These are phyloP conservation scores for Damaliscus lunatus DNA, from an alignment of 2,113 vertebrate species.

Conservation along the genomic window DNA sequence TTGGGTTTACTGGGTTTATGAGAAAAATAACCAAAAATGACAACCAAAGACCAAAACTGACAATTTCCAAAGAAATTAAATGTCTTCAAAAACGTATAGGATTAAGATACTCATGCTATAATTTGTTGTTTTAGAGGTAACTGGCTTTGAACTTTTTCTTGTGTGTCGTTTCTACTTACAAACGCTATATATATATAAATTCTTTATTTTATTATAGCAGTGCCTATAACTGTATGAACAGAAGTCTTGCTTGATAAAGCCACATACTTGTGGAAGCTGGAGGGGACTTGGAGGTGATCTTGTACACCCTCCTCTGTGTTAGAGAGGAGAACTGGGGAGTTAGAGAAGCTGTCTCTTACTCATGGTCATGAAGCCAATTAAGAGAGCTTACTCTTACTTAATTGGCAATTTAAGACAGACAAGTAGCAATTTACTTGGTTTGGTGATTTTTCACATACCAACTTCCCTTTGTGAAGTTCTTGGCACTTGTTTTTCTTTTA, in stretches of 20 bases:
- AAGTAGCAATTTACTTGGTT: background rate
- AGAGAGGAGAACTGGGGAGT: background rate
- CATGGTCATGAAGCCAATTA: background rate
- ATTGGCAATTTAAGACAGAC: background rate
- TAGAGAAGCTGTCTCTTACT: background rate
- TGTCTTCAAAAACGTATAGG: background rate
- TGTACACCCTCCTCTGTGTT: background rate
- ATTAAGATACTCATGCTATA: background rate
- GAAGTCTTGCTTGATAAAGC: background rate
- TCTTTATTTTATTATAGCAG: background rate
- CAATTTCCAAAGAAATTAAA: background rate
- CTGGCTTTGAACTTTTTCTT: slow-evolving; percentile 9
- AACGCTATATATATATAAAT: background rate
- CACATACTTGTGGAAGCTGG: background rate
- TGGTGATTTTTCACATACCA: background rate
- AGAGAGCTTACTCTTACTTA: background rate
- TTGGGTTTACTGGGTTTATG: background rate
- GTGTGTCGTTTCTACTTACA: background rate
- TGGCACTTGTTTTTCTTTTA: background rate
- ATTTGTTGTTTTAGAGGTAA: background rate
- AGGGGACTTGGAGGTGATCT: background rate
- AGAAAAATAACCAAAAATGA: background rate
- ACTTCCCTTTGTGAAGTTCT: background rate
- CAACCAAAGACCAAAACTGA: background rate
- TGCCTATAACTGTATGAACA: background rate